A percentile compares a stretch with the other conserved stretches of the same genome.
phyloP scores from a whole-genome alignment of 2,888 invertebrate species.

The Mimas tiliae region DNA sequence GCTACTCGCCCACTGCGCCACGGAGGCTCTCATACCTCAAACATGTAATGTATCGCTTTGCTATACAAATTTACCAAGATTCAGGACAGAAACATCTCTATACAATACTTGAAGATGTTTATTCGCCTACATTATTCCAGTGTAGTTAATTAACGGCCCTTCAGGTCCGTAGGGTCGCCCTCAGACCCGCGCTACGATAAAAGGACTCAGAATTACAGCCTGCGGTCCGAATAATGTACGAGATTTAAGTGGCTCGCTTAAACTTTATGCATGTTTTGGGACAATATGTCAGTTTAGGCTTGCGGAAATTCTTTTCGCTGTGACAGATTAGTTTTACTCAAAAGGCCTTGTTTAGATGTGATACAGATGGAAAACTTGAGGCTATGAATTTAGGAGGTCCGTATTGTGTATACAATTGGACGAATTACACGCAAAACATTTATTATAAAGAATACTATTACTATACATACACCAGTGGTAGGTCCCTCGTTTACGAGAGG shows the following conservation, averaged over 20 bases:
- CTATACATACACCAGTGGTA: too few species aligned
- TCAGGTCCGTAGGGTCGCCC: conserved; percentile 20
- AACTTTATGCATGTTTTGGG: conserved; percentile 23
- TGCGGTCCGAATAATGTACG: conserved; percentile 23
- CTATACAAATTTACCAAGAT: not conserved
- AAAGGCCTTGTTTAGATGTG: not conserved
- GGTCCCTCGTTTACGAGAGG: too few species aligned
- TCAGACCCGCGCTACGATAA: conserved; percentile 21
- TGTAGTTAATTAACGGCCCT: conserved; percentile 30
- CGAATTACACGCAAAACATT: too few species aligned
- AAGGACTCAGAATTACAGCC: conserved; percentile 26
- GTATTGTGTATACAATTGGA: not conserved
- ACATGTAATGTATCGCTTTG: not conserved
- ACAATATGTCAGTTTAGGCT: conserved; percentile 24
- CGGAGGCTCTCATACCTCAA: too few species aligned
- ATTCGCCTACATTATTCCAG: conserved; percentile 29
- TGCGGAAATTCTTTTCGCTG: not conserved
- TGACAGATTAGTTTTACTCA: conserved; percentile 18
- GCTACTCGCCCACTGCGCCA: too few species aligned
- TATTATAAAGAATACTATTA: too few species aligned
- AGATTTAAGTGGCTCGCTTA: conserved; percentile 23
- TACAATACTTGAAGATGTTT: conserved; percentile 33
- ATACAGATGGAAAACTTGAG: not conserved
- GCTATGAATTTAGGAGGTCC: not conserved
- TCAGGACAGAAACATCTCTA: not conserved